Base-by-base conservation (phyloP, 2,113 vertebrate species). In the Numenius arquata region DNA sequence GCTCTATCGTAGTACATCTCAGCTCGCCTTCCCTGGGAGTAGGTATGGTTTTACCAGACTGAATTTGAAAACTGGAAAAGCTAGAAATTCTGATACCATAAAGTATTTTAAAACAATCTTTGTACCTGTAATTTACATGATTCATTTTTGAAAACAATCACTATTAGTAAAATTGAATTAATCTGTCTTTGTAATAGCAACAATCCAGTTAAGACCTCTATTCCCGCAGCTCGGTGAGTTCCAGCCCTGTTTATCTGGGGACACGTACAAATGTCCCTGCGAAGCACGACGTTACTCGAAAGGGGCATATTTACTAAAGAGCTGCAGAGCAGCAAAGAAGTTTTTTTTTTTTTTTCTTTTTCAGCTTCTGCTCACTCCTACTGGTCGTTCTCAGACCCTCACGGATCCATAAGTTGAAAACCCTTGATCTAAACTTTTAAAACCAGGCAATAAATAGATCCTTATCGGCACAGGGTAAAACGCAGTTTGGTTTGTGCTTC, bases 221-320 rank as follows among this genome's bases (percentile, higher is more conserved):
- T 30, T 63, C 26, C 34, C 30, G 3, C 11, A 5, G 16, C 5
- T n/a, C 3, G 5, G 50, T 21, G 56, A 36, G n/a, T 78, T 19
- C 36, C 36, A 66, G 73, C 25, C 40, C 29, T 9, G 41, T 52
- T 26, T 38, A 1, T 47, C 8, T 48, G 47, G 15, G 40, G 67
- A 11, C 25, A 0, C 5, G 45, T 6, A 15, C 8, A 13, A 19
- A 27, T n/a, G 6, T 62, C 34, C 70, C 68, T 26, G 68, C 4
- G 6, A 22, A 58, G 22, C 55, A 14, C 0, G 3, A 0, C 34
- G 0, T 20, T 75, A 52, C 34, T 12, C 12, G 56, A 18, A 34
- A 32, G 22, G 36, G 17, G 12, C 11, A 1, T 6, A 0, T 34
- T 45, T 13, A 3, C 48, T 32, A 0, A 38, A 14, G 2, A 34